Percentiles rank a stretch among this genome's conserved stretches.
Conservation (phyloP, 2,888 invertebrate genomes). For the Apodemia hepburni region DNA sequence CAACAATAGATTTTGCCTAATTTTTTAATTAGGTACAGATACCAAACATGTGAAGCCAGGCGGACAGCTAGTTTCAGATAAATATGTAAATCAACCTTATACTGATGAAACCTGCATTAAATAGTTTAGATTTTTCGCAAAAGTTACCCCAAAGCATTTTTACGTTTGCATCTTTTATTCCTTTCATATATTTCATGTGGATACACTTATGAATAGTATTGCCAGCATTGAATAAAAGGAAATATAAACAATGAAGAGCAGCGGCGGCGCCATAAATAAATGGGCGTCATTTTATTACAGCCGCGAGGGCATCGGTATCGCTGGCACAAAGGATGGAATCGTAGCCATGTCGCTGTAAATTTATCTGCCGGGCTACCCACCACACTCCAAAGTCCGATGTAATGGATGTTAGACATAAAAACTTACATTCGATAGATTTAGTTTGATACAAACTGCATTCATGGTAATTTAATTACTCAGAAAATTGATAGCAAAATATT, state of each 20-base stretch:
- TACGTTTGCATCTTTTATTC: not conserved
- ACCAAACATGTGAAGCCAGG: too few species aligned
- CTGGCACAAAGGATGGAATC: not conserved
- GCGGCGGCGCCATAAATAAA: conserved; percentile 8
- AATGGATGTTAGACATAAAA: conserved; percentile 1
- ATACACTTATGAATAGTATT: not conserved
- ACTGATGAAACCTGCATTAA: too few species aligned
- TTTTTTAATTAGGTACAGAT: too few species aligned
- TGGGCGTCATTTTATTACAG: conserved; percentile 1
- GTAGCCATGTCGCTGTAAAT: not conserved
- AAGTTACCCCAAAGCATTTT: not conserved
- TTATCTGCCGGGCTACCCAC: not conserved
- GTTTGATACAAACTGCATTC: too few species aligned
- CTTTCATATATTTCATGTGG: not conserved
- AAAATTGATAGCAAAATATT: too few species aligned
- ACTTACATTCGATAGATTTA: not conserved
- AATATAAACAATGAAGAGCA: conserved; percentile 10
- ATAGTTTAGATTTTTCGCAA: too few species aligned
- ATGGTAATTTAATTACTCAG: too few species aligned
- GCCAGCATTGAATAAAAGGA: conserved; percentile 10
- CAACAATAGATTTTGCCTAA: too few species aligned
- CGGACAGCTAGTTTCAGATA: too few species aligned
- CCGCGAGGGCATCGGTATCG: conserved; percentile 4
- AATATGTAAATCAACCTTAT: too few species aligned
- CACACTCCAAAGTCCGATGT: not conserved